phyloP scores from a whole-genome alignment of 2,888 invertebrate species.

The Lochmaea crataegi region DNA sequence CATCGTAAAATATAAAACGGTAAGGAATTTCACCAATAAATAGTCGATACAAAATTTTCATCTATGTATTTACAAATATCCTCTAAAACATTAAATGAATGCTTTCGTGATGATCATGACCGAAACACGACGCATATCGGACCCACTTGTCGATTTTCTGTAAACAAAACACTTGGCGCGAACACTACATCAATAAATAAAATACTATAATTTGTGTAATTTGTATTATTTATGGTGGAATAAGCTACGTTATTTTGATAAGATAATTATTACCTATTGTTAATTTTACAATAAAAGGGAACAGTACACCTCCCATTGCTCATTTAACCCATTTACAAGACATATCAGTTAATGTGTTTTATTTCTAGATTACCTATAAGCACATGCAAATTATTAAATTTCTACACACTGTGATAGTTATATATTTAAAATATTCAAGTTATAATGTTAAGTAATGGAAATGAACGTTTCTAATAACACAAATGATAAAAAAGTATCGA shows the following conservation, averaged over 20 bases:
- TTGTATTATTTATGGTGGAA: conserved; percentile 12
- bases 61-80: conserved; percentile 23
- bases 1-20: conserved; percentile 57
- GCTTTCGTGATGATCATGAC: conserved; percentile 36
- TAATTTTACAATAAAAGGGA: background rate
- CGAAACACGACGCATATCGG: conserved; percentile 47
- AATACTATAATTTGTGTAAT: background rate
- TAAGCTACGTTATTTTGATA: background rate
- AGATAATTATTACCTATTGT: background rate
- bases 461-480: background rate
- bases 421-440: background rate
- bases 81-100: conserved; percentile 42
- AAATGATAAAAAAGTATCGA: background rate
- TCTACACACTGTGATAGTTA: background rate
- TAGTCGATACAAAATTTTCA: conserved; percentile 24
- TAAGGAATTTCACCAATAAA: conserved; percentile 46
- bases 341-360: background rate
- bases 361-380: background rate
- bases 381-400: background rate
- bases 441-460: background rate
- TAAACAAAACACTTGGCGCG: conserved; percentile 51
- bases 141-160: conserved; percentile 54
- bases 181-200: conserved; percentile 34
- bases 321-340: background rate
- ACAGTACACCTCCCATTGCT: background rate